These are phyloP conservation scores for Ancistrus triradiatus DNA, from an alignment of 2,113 vertebrate species.

Conservation along the genomic window DNA sequence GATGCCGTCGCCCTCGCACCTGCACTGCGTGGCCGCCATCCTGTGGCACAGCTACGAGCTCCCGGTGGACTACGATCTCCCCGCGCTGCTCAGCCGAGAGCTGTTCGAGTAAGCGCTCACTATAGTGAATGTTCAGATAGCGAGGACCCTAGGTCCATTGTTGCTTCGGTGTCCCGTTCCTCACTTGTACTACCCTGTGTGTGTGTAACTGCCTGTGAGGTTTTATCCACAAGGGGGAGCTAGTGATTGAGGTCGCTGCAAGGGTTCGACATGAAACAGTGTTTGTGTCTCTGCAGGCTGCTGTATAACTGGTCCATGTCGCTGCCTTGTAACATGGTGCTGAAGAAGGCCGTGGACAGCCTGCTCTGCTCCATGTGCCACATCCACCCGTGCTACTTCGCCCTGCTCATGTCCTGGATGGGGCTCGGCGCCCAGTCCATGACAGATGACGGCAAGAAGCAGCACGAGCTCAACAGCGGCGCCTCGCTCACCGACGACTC, in stretches of 20 bases:
- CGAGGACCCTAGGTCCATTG: no score
- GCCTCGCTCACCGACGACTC: constrained; percentile 88
- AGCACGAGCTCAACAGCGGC: constrained; percentile 69
- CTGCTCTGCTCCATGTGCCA: constrained; percentile 97
- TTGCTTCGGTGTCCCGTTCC: no score
- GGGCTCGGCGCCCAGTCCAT: constrained; percentile 87
- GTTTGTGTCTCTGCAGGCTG: constrained; percentile 66
- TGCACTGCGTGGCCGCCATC: constrained; percentile 95
- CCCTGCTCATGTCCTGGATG: constrained; percentile 98
- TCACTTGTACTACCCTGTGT: no score
- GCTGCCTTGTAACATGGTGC: constrained; percentile 88
- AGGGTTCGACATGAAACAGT: no score
- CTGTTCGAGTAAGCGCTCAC: constrained; percentile 89
- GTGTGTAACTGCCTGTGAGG: no score
- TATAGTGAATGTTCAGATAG: no score
- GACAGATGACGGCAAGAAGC: constrained; percentile 97
- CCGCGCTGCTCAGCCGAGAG: constrained; percentile 85
- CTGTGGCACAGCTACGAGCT: constrained; percentile 96
- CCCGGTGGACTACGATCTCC: constrained; percentile 92
- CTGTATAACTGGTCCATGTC: constrained; percentile 98
- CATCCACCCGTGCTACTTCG: constrained; percentile 95
- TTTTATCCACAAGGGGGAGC: no score
- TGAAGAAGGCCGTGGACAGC: constrained; percentile 98
- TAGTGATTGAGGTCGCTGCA: no score
- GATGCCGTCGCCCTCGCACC: constrained; percentile 96